Conservation (phyloP, 1,140 invertebrate genomes). For the Pinna nobilis region DNA sequence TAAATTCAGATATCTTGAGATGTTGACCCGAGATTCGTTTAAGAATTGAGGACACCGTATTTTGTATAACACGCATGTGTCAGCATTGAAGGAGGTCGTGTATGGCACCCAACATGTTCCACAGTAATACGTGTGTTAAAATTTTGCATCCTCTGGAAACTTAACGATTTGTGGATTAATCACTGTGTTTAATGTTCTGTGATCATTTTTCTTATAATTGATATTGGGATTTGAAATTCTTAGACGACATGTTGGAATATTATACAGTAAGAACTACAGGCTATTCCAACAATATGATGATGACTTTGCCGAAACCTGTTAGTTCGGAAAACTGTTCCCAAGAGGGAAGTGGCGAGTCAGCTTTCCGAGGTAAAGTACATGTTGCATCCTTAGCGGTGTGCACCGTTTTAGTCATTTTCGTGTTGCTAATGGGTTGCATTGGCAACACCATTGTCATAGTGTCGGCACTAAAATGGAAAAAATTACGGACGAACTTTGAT, state of each 20-base stretch:
- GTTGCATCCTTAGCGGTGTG: constrained; percentile 58
- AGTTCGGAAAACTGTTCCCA: background rate
- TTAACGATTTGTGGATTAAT: too few relatives aligned
- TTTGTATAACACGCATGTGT: too few relatives aligned
- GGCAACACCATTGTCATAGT: constrained; percentile 59
- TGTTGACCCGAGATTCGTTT: too few relatives aligned
- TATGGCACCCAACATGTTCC: too few relatives aligned
- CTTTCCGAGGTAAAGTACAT: constrained; percentile 55
- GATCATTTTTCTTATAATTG: too few relatives aligned
- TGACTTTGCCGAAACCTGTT: background rate
- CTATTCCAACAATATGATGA: background rate
- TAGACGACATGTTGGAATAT: background rate
- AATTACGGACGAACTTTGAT: constrained; percentile 52
- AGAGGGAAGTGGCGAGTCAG: background rate
- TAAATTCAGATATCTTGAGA: too few relatives aligned
- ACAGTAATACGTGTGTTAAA: too few relatives aligned
- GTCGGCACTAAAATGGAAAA: constrained; percentile 46
- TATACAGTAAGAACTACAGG: background rate
- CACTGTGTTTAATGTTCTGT: too few relatives aligned
- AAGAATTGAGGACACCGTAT: too few relatives aligned
- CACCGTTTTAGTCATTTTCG: constrained; percentile 56
- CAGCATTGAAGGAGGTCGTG: too few relatives aligned
- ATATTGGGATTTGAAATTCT: too few relatives aligned
- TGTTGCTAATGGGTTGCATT: constrained; percentile 56
- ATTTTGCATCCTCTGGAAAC: too few relatives aligned